phyloP scores from a whole-genome alignment of 64 coral and sea anemone genomes.

The Catalaphyllia jardinei region DNA sequence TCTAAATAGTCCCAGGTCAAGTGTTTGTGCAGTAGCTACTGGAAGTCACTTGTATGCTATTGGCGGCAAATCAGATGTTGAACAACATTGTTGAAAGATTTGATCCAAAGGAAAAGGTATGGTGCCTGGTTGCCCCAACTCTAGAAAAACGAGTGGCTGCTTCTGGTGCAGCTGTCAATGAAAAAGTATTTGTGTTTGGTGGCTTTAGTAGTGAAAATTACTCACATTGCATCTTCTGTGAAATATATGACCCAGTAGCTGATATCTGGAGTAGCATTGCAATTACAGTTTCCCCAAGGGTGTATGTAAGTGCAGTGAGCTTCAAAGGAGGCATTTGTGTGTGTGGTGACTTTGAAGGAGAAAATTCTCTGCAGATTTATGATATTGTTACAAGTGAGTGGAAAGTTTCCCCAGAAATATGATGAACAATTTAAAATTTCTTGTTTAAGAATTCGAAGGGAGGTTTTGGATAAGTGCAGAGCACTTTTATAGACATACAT shows the following conservation, averaged over 20 bases:
- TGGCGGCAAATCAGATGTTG: slow-evolving; percentile 42
- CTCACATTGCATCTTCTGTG: slow-evolving; percentile 10
- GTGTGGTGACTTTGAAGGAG: neutral
- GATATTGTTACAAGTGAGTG: neutral
- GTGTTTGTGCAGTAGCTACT: slow-evolving; percentile 59
- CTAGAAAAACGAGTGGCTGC: slow-evolving; percentile 36
- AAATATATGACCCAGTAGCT: slow-evolving; percentile 46
- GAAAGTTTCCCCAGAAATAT: neutral
- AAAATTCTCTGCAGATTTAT: neutral
- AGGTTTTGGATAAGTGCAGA: neutral
- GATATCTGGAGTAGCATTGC: neutral
- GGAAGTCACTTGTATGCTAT: slow-evolving; percentile 62
- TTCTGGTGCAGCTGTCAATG: slow-evolving; percentile 34
- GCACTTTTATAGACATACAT: neutral
- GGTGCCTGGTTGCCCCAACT: slow-evolving; percentile 41
- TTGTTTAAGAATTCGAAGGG: neutral
- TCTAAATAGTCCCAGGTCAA: slow-evolving; percentile 44
- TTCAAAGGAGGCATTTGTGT: neutral
- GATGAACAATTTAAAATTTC: neutral
- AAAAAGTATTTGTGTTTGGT: slow-evolving; percentile 59
- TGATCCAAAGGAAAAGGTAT: slow-evolving; percentile 43
- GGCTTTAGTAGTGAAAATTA: slow-evolving; percentile 7
- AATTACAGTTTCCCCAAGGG: slow-evolving; percentile 4
- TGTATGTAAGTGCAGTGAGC: neutral
- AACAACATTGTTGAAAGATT: slow-evolving; percentile 48